Conservation (phyloP, 2,888 invertebrate species). For the Nephrotoma flavescens region DNA sequence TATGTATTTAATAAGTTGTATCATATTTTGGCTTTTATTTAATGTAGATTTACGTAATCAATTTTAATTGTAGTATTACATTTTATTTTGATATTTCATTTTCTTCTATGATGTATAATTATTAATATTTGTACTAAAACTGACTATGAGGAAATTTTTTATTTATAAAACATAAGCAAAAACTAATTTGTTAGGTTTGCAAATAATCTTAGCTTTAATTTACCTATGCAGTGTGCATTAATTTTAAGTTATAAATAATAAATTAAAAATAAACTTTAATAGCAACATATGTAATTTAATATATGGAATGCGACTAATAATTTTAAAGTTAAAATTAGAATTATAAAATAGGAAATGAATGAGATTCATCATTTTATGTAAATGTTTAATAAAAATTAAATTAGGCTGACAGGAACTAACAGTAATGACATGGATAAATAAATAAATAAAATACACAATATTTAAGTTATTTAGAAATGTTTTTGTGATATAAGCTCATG, state of each 20-base stretch:
- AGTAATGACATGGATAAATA: background rate
- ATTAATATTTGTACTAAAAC: slow-evolving; percentile 4
- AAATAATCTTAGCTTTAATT: background rate
- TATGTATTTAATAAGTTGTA: background rate
- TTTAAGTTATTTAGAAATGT: background rate
- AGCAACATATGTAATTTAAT: background rate
- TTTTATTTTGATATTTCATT: background rate
- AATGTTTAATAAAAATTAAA: background rate
- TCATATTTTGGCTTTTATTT: background rate
- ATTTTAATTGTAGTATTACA: background rate
- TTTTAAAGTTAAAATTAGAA: background rate
- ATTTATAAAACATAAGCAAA: background rate
- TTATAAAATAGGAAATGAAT: background rate
- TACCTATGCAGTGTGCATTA: background rate
- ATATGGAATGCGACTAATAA: background rate
- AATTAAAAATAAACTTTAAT: background rate
- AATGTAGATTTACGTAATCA: background rate
- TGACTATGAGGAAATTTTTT: slow-evolving; percentile 1
- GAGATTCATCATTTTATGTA: background rate
- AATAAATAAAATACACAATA: background rate
- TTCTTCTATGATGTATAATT: background rate
- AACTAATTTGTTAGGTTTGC: background rate
- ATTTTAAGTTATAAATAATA: background rate
- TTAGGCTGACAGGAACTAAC: background rate
- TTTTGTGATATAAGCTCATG: background rate